These are phyloP conservation scores for Anabacerthia variegaticeps DNA, from an alignment of 2,797 vertebrate species.

Conservation along the genomic window DNA sequence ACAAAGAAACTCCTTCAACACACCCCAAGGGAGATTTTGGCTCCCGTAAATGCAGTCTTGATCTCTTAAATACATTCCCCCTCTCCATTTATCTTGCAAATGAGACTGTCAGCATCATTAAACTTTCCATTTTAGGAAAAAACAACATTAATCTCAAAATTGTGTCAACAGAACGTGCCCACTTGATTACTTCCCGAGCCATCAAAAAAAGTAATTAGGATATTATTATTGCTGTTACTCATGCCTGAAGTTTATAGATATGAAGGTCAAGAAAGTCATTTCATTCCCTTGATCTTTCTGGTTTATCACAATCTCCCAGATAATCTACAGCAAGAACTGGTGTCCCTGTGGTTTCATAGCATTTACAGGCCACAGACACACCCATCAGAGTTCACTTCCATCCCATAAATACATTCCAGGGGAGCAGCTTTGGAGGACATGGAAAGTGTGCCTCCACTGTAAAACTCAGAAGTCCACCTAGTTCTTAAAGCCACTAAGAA, in stretches of 20 bases:
- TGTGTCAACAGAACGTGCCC: neutral
- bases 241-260: neutral
- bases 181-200: neutral
- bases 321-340: neutral
- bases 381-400: neutral
- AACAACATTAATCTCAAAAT: constrained; percentile 1
- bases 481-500: neutral
- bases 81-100: neutral
- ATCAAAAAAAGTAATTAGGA: neutral
- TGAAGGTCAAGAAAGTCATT: constrained; percentile 49
- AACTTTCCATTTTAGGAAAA: neutral
- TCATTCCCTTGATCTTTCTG: neutral
- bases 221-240: constrained; percentile 13
- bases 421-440: neutral
- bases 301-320: constrained; percentile 38
- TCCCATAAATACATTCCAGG: neutral
- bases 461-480: neutral
- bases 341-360: constrained; percentile 35
- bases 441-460: neutral
- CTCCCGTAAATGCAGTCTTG: neutral
- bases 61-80: neutral
- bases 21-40: no score
- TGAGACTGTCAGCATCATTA: neutral
- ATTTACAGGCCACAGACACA: constrained; percentile 2
- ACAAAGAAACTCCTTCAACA: neutral